A percentile compares a stretch with the other conserved stretches of the same genome.
Evolutionary conservation across 2,113 vertebrate genomes (phyloP).

Genomic region (Oryzias celebensis): DNA sequence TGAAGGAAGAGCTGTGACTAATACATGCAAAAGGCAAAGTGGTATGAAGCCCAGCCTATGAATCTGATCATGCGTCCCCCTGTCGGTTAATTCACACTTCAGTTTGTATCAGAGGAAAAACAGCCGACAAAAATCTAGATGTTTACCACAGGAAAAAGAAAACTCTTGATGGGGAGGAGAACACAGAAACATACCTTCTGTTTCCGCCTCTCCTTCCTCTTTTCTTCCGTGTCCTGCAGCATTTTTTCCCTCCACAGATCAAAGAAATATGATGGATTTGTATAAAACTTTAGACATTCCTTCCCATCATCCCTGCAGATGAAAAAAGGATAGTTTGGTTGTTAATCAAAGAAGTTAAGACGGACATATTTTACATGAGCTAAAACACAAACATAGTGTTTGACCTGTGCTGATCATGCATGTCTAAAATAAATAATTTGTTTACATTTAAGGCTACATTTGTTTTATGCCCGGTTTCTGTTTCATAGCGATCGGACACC

Average conservation of each 20-base stretch:
- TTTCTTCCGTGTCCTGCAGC: conserved; percentile 98
- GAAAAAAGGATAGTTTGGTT: not conserved
- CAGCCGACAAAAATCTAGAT: not conserved
- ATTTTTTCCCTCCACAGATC: conserved; percentile 99
- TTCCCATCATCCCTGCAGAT: conserved; percentile 92
- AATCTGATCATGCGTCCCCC: conserved; percentile 30
- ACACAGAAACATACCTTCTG: conserved; percentile 86
- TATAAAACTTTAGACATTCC: conserved; percentile 97
- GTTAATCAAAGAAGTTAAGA: not conserved
- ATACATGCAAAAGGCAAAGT: conserved; percentile 37
- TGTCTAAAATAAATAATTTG: too few species aligned
- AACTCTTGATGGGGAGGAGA: not conserved
- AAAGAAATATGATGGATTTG: conserved; percentile 98
- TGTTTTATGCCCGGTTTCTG: too few species aligned
- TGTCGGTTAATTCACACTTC: conserved; percentile 19
- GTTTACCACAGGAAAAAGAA: not conserved
- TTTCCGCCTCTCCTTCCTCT: conserved; percentile 96
- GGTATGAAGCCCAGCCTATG: conserved; percentile 21
- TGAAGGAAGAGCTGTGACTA: conserved; percentile 46
- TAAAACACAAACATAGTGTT: too few species aligned
- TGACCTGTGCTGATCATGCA: too few species aligned
- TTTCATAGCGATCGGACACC: too few species aligned
- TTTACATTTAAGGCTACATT: too few species aligned
- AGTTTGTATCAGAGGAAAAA: conserved; percentile 8
- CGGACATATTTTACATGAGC: too few species aligned